Conservation (phyloP, 1,140 invertebrate species). For the Telenomus remus region DNA sequence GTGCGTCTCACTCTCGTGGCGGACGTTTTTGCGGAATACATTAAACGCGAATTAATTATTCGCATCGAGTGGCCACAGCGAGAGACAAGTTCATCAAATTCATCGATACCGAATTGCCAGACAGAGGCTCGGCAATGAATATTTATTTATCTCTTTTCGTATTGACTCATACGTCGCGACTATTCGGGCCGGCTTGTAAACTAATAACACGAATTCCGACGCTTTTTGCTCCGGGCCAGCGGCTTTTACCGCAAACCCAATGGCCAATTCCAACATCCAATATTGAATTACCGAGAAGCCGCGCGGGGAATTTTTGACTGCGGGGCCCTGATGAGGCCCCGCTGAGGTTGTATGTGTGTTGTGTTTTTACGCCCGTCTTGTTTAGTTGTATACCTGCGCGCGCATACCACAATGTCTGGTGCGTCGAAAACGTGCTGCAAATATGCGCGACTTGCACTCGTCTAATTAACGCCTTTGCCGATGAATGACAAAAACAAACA, state of each 20-base stretch:
- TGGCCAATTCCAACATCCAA: conserved; percentile 55
- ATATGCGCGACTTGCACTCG: conserved; percentile 68
- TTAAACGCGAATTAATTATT: conserved; percentile 54
- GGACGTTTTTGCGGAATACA: conserved; percentile 57
- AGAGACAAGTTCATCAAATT: conserved; percentile 54
- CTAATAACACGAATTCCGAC: conserved; percentile 13
- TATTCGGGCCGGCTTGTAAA: conserved; percentile 20
- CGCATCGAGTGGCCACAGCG: conserved; percentile 21
- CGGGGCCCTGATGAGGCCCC: conserved; percentile 25
- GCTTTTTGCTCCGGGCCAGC: conserved; percentile 8
- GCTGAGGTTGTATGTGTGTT: too few species aligned
- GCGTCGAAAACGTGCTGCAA: conserved; percentile 60
- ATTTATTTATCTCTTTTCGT: conserved; percentile 26
- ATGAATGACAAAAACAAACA: conserved; percentile 1
- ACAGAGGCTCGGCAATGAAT: conserved; percentile 37
- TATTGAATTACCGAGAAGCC: conserved; percentile 59
- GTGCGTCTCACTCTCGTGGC: too few species aligned
- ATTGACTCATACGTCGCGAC: conserved; percentile 16
- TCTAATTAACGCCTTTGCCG: conserved; percentile 70
- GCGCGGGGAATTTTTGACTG: conserved; percentile 14
- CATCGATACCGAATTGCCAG: conserved; percentile 34
- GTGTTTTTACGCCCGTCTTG: conserved; percentile 42
- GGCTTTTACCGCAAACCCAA: conserved; percentile 42
- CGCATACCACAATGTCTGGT: conserved; percentile 66
- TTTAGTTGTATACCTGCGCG: conserved; percentile 59